These are phyloP conservation scores for Chascanopsetta lugubris DNA, from an alignment of 2,113 vertebrate species.

Conservation along the genomic window DNA sequence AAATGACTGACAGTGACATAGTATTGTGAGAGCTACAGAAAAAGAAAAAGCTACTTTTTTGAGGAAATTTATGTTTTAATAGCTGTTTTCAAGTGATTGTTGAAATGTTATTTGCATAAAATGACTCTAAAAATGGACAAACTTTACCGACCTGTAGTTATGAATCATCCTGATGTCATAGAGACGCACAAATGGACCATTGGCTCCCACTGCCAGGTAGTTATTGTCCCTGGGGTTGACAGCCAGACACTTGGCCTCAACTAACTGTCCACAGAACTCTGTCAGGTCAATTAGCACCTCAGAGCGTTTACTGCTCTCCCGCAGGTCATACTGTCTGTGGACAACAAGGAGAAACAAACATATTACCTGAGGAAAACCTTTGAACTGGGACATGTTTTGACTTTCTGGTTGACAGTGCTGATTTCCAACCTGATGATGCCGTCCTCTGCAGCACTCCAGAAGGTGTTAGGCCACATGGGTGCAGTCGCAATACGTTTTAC, in stretches of 20 bases:
- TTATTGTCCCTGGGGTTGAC: constrained; percentile 98
- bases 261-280: constrained; percentile 95
- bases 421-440: constrained; percentile 89
- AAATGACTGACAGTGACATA: too few relatives aligned
- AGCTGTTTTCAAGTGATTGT: constrained; percentile 1
- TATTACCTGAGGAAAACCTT: not conserved
- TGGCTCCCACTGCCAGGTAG: constrained; percentile 94
- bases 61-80: too few relatives aligned
- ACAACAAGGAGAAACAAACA: constrained; percentile 3
- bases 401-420: not conserved
- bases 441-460: constrained; percentile 98
- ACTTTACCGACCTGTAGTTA: constrained; percentile 88
- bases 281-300: constrained; percentile 97
- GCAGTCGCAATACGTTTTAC: constrained; percentile 97
- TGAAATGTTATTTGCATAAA: not conserved
- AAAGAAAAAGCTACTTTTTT: too few relatives aligned
- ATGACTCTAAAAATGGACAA: not conserved
- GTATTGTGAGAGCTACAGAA: too few relatives aligned
- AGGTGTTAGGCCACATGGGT: constrained; percentile 98
- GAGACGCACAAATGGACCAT: constrained; percentile 94
- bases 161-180: constrained; percentile 99
- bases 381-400: not conserved
- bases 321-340: constrained; percentile 93
- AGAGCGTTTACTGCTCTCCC: constrained; percentile 95
- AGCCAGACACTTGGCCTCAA: constrained; percentile 97